Base-by-base conservation (phyloP, 2,797 vertebrate genomes). In the Scyliorhinus canicula region DNA sequence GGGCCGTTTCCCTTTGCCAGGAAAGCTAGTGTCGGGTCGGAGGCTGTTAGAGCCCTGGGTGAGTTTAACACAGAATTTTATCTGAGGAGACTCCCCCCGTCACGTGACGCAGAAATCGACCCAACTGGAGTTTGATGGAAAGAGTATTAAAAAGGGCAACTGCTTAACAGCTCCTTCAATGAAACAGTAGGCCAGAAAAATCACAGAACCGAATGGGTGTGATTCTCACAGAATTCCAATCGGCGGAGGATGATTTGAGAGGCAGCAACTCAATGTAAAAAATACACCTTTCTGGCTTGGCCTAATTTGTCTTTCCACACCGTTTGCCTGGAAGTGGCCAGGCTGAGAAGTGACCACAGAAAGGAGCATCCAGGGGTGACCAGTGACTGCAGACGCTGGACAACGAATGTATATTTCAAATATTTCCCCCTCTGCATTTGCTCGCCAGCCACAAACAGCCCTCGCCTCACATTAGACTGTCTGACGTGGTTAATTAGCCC, bases 11-110 rank as follows among this genome's bases (percentile, higher is more conserved):
- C 93, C 26, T 93, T 35, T 40, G 50, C 52, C 71, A 50, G 28
- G 47, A 93, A 71, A 44, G 1, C 40, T 19, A 40, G 65, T 35
- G 63, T 31, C 93, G 67, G 93, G 16, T 52, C 93, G 71, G 93
- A 67, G 93, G 65, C 47, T 35, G 91, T 50, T 86, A 63, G 86
- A 63, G 14, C 55, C 57, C 63, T 93, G 24, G 26, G n/a, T 71
- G 93, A 93, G 44, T 93, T 93, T 93, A 93, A 93, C 93, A 71
- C 65, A 71, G 93, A 93, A 93, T 93, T 93, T 93, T 93, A 93
- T 93, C 93, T 50, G 65, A 14, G 93, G 67, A 93, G 93, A 93
- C 65, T 93, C 93, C 93, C n/a, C 93, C 65, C 47, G 44, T 93
- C 93, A 93, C 67, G 93, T 94, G 93, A 94, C 47, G 67, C 93